Evolutionary conservation across 1,140 invertebrate genomes (phyloP).

Genomic region (Calosoma granatense): DNA sequence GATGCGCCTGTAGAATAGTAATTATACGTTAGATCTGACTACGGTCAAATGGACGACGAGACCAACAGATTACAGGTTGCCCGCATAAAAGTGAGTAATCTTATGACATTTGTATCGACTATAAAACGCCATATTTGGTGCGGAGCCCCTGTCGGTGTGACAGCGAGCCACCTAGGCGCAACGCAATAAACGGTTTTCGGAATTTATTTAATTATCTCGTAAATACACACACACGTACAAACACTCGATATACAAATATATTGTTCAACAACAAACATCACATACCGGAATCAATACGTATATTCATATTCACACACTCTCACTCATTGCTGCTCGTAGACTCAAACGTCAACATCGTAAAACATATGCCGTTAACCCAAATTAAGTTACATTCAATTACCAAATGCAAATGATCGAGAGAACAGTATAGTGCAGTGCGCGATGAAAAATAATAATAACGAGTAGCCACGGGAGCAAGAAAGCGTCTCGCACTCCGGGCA

Average conservation of each 20-base stretch:
- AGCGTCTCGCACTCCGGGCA: too few relatives aligned
- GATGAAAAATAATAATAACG: too few relatives aligned
- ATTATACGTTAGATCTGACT: neutral
- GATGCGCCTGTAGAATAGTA: neutral
- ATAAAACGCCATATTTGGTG: neutral
- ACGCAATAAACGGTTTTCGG: neutral
- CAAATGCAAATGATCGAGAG: neutral
- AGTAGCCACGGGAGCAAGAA: too few relatives aligned
- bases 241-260: too few relatives aligned
- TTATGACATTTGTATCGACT: constrained; percentile 6
- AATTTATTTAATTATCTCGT: constrained; percentile 9
- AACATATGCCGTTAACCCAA: constrained; percentile 1
- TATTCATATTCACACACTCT: too few relatives aligned
- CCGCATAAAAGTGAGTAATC: neutral
- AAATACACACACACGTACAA: too few relatives aligned
- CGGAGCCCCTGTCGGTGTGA: neutral
- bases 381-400: constrained; percentile 5
- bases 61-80: neutral
- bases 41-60: neutral
- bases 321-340: neutral
- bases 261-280: too few relatives aligned
- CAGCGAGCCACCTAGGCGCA: neutral
- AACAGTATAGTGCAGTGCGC: too few relatives aligned
- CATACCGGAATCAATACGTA: too few relatives aligned
- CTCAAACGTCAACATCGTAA: constrained; percentile 2